Evolutionary conservation across 2,797 vertebrate species (phyloP).

Genomic region (Orestias chungarensis): DNA sequence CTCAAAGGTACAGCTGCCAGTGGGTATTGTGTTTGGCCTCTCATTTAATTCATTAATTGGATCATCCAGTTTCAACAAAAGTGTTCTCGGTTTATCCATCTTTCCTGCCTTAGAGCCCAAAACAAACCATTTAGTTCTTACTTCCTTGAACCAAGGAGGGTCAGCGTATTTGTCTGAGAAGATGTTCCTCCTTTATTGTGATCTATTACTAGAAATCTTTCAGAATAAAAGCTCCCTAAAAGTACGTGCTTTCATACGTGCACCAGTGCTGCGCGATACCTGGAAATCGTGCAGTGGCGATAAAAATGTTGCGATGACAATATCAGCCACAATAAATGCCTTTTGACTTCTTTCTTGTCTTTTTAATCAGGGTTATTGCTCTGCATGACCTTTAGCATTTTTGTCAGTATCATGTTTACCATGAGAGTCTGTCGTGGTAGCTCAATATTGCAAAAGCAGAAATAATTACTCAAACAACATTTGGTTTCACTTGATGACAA

Average conservation of each 20-base stretch:
- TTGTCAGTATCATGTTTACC: too few species aligned
- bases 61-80: neutral
- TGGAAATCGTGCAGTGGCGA: too few species aligned
- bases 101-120: neutral
- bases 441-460: neutral
- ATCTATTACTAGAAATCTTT: neutral
- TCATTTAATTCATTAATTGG: neutral
- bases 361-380: too few species aligned
- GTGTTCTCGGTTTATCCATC: neutral
- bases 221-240: neutral
- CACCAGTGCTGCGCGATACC: too few species aligned
- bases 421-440: too few species aligned
- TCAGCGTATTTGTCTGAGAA: neutral
- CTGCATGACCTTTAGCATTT: too few species aligned
- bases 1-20: too few species aligned
- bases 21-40: too few species aligned
- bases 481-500: neutral
- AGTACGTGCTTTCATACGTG: neutral
- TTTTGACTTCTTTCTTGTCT: too few species aligned
- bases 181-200: neutral
- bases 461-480: neutral
- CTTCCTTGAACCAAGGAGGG: neutral
- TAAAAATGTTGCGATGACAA: too few species aligned
- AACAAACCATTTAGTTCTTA: neutral
- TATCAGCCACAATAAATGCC: too few species aligned